Base-by-base conservation (phyloP, 92 coral and sea anemone genomes). In the Ricordea florida region DNA sequence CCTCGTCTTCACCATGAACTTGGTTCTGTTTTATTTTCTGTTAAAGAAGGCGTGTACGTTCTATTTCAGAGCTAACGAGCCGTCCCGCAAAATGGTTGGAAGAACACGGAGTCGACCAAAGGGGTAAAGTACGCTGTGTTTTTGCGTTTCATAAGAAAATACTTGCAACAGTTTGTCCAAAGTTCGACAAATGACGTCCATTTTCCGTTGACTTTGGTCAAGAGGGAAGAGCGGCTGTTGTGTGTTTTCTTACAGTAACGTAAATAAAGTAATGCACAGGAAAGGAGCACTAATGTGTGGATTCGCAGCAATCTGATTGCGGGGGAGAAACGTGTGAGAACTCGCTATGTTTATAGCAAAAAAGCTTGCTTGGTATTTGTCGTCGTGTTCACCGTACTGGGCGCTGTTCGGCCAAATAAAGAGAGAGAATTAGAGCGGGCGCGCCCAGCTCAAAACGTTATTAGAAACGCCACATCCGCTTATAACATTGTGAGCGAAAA, bases 1-100 rank as follows among this genome's bases (percentile, higher is more conserved):
- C 30, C 16, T 25, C 41, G 9, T 30, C 30, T n/a, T 34, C 11
- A 9, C 3, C 2, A 1, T 16, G 8, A 47, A 43, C 29, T 43
- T 34, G 32, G 8, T 8, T 22, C 23, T 56, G 34, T 13, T 17
- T 17, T 4, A 10, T 10, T 14, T 17, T 16, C 10, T 30, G 23
- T n/a, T 11, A 55, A 53, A 24, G 28, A 20, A 32, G 30, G 7
- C 17, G 3, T 61, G 42, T 43, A 8, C 8, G 27, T 32, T 59
- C 14, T 60, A 18, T 68, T 89, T 44, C 66, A 94, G 98, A 94
- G 62, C 89, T 92, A 1, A 88, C 96, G 40, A 92, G 98, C 85
- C 86, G 87, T 51, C 93, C 97, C 13, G 98, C 97, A 55, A 79
- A 87, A 31, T 94, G 98, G 98, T 62, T 94, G 93, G 86, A 75